phyloP scores from a whole-genome alignment of 2,113 vertebrate genomes.

The Rhipidura dahli region DNA sequence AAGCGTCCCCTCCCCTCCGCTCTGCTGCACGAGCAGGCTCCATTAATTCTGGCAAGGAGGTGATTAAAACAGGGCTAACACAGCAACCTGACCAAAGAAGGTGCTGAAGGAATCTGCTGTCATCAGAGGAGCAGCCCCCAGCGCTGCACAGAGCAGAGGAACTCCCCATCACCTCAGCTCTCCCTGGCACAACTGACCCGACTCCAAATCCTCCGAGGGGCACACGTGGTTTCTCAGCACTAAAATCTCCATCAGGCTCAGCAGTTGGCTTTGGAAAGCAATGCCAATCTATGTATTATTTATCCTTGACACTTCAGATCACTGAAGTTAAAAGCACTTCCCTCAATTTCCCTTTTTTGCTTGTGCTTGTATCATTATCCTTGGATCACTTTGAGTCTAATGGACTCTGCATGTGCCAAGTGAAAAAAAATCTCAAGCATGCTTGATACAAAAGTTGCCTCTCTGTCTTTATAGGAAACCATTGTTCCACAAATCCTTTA shows the following conservation, averaged over 20 bases:
- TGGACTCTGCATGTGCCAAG: not conserved
- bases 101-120: not conserved
- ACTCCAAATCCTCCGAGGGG: not conserved
- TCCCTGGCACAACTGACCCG: not conserved
- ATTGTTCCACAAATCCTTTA: not conserved
- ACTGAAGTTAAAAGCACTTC: slow-evolving; percentile 35
- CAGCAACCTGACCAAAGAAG: not conserved
- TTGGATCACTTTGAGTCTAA: not conserved
- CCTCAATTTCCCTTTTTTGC: slow-evolving; percentile 11
- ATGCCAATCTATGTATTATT: slow-evolving; percentile 36
- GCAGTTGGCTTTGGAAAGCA: not conserved
- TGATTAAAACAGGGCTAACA: not conserved
- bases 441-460: not conserved
- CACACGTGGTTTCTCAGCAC: not conserved
- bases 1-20: not conserved
- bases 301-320: slow-evolving; percentile 27
- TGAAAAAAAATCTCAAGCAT: not conserved
- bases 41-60: not conserved
- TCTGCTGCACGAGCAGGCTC: accelerated
- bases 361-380: not conserved
- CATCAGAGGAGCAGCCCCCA: not conserved
- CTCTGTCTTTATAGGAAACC: not conserved
- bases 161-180: not conserved
- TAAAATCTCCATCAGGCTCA: not conserved
- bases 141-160: not conserved